Evolutionary conservation across 2,113 vertebrate species (phyloP).

Genomic region (Polyodon spathula): DNA sequence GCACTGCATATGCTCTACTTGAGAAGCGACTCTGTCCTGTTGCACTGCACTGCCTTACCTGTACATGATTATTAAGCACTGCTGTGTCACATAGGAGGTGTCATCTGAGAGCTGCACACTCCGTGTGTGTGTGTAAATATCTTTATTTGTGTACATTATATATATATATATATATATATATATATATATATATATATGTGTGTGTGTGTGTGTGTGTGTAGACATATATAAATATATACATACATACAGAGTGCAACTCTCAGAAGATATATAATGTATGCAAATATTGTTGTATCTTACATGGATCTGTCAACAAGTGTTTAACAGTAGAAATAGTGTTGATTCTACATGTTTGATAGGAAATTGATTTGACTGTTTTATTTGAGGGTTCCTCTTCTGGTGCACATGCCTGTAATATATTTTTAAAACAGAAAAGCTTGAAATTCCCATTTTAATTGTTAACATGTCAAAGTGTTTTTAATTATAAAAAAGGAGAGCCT

Average conservation of each 20-base stretch:
- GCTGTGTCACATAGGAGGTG: slow-evolving; percentile 29
- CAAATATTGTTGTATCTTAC: slow-evolving; percentile 35
- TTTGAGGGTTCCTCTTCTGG: slow-evolving; percentile 35
- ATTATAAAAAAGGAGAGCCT: slow-evolving; percentile 40
- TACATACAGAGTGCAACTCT: too few species aligned
- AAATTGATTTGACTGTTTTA: slow-evolving; percentile 54
- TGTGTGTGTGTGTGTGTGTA: too few species aligned
- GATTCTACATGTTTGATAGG: slow-evolving; percentile 31
- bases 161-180: too few species aligned
- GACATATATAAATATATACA: too few species aligned
- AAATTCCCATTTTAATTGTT: slow-evolving; percentile 45
- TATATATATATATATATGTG: too few species aligned
- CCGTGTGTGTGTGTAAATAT: too few species aligned
- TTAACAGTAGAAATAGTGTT: slow-evolving; percentile 42
- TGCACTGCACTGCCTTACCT: slow-evolving; percentile 57
- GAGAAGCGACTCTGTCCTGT: slow-evolving; percentile 50
- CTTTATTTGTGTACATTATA: too few species aligned
- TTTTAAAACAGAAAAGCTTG: slow-evolving; percentile 45
- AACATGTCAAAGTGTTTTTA: slow-evolving; percentile 60
- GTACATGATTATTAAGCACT: slow-evolving; percentile 30
- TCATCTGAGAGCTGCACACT: slow-evolving; percentile 18
- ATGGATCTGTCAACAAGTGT: slow-evolving; percentile 29
- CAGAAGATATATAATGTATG: too few species aligned
- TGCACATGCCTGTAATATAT: slow-evolving; percentile 50
- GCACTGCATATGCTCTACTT: slow-evolving; percentile 44